phyloP scores from a whole-genome alignment of 2,113 vertebrate species.

The Eptesicus fuscus region DNA sequence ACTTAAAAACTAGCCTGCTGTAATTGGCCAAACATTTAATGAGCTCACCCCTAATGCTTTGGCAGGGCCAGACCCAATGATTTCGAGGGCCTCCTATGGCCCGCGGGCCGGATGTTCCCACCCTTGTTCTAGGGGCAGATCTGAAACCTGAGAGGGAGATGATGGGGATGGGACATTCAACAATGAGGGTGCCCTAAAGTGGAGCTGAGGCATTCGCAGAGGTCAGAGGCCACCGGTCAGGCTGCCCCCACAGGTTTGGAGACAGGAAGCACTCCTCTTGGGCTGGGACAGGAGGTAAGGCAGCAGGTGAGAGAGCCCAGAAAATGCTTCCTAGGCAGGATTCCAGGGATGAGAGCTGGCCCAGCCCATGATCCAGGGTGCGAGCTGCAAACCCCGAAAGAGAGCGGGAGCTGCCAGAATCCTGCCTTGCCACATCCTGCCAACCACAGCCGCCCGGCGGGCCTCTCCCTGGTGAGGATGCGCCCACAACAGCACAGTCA shows the following conservation, averaged over 20 bases:
- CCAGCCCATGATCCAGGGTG: neutral
- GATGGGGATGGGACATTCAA: neutral
- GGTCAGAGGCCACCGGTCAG: fast-evolving
- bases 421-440: neutral
- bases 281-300: neutral
- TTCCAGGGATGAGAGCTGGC: neutral
- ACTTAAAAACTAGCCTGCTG: too few species aligned
- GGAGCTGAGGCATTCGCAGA: neutral
- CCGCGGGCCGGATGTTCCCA: too few species aligned
- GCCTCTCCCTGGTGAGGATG: neutral
- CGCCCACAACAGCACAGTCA: neutral
- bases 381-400: neutral
- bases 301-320: neutral
- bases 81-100: too few species aligned
- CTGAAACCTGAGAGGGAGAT: neutral
- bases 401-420: too few species aligned
- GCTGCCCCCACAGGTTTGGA: neutral
- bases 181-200: fast-evolving
- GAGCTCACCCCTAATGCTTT: too few species aligned
- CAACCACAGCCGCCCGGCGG: neutral
- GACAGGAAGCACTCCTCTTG: too few species aligned
- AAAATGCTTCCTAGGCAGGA: neutral
- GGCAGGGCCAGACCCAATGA: too few species aligned
- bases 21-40: too few species aligned
- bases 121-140: neutral